A percentile compares a stretch with the other conserved stretches of the same genome.
These are phyloP conservation scores for Neosilurus hyrtlii DNA, from an alignment of 2,797 vertebrate genomes.

Conservation along the genomic window DNA sequence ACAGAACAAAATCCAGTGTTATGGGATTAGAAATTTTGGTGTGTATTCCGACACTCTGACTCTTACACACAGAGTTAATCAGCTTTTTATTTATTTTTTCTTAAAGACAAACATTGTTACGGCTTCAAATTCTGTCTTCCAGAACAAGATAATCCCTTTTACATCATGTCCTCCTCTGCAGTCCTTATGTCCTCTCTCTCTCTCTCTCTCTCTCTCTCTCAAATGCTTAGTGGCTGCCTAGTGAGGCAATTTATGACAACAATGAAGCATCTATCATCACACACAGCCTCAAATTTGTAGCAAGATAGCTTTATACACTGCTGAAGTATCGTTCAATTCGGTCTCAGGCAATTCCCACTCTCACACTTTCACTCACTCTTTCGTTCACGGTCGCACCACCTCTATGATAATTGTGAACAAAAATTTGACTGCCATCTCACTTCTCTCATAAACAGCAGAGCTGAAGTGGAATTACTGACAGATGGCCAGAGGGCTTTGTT, in stretches of 20 bases:
- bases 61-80: slow-evolving; percentile 15
- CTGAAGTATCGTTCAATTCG: slow-evolving; percentile 38
- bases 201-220: not conserved
- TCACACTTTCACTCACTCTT: not conserved
- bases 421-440: slow-evolving; percentile 1
- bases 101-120: slow-evolving; percentile 15
- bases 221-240: slow-evolving; percentile 36
- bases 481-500: not conserved
- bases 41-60: not conserved
- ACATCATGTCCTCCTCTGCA: slow-evolving; percentile 7
- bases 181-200: not conserved
- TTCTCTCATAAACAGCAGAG: slow-evolving; percentile 9
- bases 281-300: slow-evolving; percentile 29
- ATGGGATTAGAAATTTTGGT: not conserved
- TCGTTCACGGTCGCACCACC: not conserved
- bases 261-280: slow-evolving; percentile 32
- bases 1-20: not conserved
- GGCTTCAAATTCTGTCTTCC: slow-evolving; percentile 23
- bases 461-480: slow-evolving; percentile 11
- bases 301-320: slow-evolving; percentile 63
- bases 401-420: slow-evolving; percentile 10
- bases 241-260: slow-evolving; percentile 40
- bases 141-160: slow-evolving; percentile 23
- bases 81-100: not conserved
- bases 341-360: slow-evolving; percentile 11